phyloP scores from a whole-genome alignment of 2,113 vertebrate species.

The Mormoops blainvillei region DNA sequence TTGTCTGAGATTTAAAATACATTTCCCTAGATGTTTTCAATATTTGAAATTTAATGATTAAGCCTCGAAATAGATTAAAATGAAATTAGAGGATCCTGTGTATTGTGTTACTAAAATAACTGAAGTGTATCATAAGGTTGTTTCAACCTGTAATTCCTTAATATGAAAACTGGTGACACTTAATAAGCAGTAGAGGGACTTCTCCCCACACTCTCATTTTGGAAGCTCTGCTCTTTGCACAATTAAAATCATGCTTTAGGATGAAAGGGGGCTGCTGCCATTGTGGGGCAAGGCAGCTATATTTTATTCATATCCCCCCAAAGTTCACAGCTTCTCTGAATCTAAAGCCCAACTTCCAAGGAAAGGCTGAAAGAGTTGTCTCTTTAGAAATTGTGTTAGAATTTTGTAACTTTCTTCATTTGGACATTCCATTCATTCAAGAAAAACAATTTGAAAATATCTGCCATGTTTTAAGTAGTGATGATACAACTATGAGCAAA shows the following conservation, averaged over 20 bases:
- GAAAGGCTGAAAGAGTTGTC: background rate
- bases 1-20: background rate
- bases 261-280: background rate
- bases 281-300: background rate
- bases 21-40: background rate
- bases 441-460: background rate
- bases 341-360: background rate
- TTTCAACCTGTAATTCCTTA: constrained; percentile 28
- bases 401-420: background rate
- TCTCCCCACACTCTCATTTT: background rate
- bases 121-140: background rate
- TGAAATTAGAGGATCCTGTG: background rate
- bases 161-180: background rate
- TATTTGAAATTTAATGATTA: constrained; percentile 37
- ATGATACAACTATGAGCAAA: background rate
- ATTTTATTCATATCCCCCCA: background rate
- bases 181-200: background rate
- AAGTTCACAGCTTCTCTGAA: background rate
- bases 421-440: background rate
- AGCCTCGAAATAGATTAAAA: constrained; percentile 4
- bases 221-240: background rate
- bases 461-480: background rate
- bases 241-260: background rate
- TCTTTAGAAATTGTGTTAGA: background rate
- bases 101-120: constrained; percentile 33